Evolutionary conservation across 2,888 invertebrate genomes (phyloP).

Genomic region (Fabriciana adippe): DNA sequence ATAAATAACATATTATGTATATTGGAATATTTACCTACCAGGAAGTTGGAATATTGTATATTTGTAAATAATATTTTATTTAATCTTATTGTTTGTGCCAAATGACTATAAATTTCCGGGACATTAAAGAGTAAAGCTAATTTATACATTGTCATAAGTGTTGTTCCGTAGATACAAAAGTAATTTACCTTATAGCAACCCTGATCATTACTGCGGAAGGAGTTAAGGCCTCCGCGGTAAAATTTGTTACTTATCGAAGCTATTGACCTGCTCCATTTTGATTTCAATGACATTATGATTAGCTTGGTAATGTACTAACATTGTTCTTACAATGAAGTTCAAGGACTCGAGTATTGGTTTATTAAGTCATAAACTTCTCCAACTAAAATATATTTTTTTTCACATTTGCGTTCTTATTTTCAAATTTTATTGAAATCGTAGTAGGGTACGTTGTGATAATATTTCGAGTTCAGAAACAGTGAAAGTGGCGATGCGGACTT

Average conservation of each 20-base stretch:
- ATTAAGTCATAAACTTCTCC: too few species aligned
- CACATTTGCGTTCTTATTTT: too few species aligned
- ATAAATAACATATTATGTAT: too few species aligned
- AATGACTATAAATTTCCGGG: conserved; percentile 26
- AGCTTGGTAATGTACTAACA: too few species aligned
- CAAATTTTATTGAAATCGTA: background rate
- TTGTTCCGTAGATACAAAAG: conserved; percentile 17
- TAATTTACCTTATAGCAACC: conserved; percentile 35
- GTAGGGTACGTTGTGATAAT: conserved; percentile 14
- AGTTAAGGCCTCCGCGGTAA: conserved; percentile 13
- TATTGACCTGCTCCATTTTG: conserved; percentile 3
- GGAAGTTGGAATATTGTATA: too few species aligned
- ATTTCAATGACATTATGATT: background rate
- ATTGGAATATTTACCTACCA: too few species aligned
- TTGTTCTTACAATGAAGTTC: too few species aligned
- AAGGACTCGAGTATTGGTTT: too few species aligned
- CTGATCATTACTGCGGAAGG: conserved; percentile 33
- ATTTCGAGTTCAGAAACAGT: conserved; percentile 52
- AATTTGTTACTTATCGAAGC: conserved; percentile 16
- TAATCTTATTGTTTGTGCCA: conserved; percentile 26
- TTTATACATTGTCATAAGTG: conserved; percentile 10
- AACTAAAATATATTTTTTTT: too few species aligned
- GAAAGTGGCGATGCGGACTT: conserved; percentile 64
- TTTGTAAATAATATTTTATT: conserved; percentile 9
- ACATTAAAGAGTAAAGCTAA: conserved; percentile 14